phyloP scores from a whole-genome alignment of 2,113 vertebrate genomes.

The Rhipidura dahli region DNA sequence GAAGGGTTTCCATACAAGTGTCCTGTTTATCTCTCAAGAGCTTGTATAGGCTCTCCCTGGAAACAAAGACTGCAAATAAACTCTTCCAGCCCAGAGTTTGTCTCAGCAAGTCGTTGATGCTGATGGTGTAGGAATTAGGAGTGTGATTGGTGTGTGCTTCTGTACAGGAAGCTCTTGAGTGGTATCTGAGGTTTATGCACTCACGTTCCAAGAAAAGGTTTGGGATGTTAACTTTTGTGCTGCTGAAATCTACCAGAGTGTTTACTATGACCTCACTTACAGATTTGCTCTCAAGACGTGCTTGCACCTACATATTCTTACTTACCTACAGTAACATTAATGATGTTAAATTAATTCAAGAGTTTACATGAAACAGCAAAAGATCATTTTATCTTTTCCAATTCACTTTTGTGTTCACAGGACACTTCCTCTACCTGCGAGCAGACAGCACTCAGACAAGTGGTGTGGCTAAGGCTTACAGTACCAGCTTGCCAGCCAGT shows the following conservation, averaged over 20 bases:
- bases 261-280: not conserved
- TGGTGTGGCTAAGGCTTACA: constrained; percentile 67
- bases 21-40: not conserved
- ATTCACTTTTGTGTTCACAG: constrained; percentile 57
- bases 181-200: not conserved
- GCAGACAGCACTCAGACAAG: constrained; percentile 58
- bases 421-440: constrained; percentile 82
- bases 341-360: not conserved
- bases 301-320: not conserved
- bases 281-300: not conserved
- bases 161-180: not conserved
- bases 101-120: not conserved
- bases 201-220: not conserved
- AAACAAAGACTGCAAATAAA: not conserved
- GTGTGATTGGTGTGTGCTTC: not conserved
- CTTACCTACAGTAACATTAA: not conserved
- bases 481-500: constrained; percentile 71
- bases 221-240: not conserved
- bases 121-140: not conserved
- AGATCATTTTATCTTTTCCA: not conserved
- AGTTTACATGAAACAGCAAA: not conserved
- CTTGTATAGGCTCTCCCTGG: not conserved
- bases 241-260: not conserved
- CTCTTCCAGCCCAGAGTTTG: not conserved
- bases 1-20: not conserved